Percentiles rank a stretch among this genome's conserved stretches.
Evolutionary conservation across 2,888 invertebrate genomes (phyloP).

Genomic region (Dryococelus australis): DNA sequence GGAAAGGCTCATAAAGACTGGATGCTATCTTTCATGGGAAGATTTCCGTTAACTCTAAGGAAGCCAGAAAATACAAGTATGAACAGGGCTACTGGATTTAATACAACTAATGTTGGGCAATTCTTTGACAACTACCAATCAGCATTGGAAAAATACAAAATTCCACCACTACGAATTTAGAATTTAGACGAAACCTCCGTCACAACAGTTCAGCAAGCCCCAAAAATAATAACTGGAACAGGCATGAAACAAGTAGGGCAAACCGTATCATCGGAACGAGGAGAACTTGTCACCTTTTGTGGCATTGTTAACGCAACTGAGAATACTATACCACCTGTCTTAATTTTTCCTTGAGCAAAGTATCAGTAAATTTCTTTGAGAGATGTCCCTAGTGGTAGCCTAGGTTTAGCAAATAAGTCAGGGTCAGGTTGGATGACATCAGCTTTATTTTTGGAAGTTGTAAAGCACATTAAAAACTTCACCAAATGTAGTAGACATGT

Average conservation of each 20-base stretch:
- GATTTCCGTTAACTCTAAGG: conserved; percentile 44
- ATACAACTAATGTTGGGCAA: conserved; percentile 47
- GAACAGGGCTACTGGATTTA: conserved; percentile 49
- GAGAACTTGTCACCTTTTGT: conserved; percentile 52
- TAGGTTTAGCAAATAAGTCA: conserved; percentile 48
- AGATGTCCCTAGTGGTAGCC: conserved; percentile 50
- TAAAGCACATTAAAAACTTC: conserved; percentile 50
- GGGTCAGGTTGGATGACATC: conserved; percentile 51
- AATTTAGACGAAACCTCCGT: conserved; percentile 50
- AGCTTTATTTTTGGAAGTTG: conserved; percentile 49
- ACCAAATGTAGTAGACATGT: conserved; percentile 45
- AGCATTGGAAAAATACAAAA: conserved; percentile 37
- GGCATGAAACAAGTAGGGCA: conserved; percentile 52
- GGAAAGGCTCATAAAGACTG: neutral
- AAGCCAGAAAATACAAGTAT: conserved; percentile 51
- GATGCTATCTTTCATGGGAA: neutral
- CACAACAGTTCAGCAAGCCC: conserved; percentile 48
- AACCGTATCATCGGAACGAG: conserved; percentile 53
- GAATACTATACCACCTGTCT: neutral
- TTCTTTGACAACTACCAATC: conserved; percentile 48
- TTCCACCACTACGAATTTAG: conserved; percentile 46
- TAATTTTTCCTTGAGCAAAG: neutral
- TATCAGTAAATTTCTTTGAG: neutral
- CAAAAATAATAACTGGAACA: conserved; percentile 47
- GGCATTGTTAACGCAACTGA: neutral